Evolutionary conservation across 2,113 vertebrate species (phyloP).

Genomic region (Cyprinodon brontotheroides): DNA sequence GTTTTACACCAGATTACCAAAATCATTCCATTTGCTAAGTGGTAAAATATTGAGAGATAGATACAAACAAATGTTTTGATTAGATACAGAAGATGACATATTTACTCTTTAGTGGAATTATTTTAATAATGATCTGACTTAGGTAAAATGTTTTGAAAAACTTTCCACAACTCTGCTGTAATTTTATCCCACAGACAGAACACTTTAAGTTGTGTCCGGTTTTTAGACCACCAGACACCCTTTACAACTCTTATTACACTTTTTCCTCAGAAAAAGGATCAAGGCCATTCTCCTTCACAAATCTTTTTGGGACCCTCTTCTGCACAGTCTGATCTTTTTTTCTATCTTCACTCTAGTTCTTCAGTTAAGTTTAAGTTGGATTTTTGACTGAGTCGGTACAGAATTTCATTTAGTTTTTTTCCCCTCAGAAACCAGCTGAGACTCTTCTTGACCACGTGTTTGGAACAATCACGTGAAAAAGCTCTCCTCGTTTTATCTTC

Average conservation of each 20-base stretch:
- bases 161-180: background rate
- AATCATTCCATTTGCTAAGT: no score
- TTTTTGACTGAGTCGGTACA: no score
- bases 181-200: background rate
- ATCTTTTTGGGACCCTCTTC: background rate
- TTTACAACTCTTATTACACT: background rate
- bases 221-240: background rate
- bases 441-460: background rate
- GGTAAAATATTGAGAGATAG: no score
- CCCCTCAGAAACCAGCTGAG: no score
- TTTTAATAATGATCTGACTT: no score
- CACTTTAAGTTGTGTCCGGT: background rate
- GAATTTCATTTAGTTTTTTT: no score
- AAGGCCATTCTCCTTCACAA: background rate
- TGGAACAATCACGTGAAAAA: background rate
- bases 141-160: background rate
- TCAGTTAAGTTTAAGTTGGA: background rate
- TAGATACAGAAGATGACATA: no score
- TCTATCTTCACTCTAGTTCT: no score
- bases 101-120: no score
- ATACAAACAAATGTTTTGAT: no score
- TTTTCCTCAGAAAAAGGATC: no score
- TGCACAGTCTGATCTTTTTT: background rate
- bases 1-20: background rate
- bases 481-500: background rate